A percentile compares a stretch with the other conserved stretches of the same genome.
Conservation (phyloP, 2,797 vertebrate species). For the Pseudocheirus occidentalis region DNA sequence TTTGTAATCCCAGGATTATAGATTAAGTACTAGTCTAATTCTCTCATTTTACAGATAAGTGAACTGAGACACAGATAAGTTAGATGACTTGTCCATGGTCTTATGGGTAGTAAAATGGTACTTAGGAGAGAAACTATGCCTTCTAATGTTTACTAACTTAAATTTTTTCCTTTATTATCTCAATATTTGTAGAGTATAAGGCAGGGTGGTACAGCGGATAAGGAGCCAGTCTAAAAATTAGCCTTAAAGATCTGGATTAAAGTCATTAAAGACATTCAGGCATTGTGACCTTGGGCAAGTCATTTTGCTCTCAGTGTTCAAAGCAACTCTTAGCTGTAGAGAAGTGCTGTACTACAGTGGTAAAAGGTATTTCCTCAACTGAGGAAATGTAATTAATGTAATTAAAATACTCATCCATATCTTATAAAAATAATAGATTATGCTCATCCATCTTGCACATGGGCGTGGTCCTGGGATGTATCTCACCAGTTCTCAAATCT, state of each 20-base stretch:
- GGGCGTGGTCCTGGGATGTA: neutral
- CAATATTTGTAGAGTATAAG: neutral
- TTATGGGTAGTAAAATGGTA: neutral
- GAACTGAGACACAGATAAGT: neutral
- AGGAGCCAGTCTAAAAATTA: constrained; percentile 4
- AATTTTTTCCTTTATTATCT: neutral
- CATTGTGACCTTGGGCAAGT: neutral
- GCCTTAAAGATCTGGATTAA: neutral
- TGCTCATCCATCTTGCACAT: neutral
- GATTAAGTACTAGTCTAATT: too few species aligned
- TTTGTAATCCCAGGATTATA: too few species aligned
- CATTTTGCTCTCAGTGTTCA: neutral
- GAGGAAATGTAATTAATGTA: too few species aligned
- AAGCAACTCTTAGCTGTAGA: neutral
- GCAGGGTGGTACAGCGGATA: neutral
- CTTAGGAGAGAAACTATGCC: neutral
- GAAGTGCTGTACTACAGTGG: neutral
- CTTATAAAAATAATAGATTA: neutral
- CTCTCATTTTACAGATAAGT: too few species aligned
- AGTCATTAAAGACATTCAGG: neutral
- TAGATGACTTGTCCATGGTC: neutral
- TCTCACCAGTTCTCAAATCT: neutral
- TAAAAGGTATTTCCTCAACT: neutral
- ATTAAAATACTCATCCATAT: neutral
- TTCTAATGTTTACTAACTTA: constrained; percentile 4